A percentile compares a stretch with the other conserved stretches of the same genome.
Conservation (phyloP, 92 coral and sea anemone species). For the Porites lobata region DNA sequence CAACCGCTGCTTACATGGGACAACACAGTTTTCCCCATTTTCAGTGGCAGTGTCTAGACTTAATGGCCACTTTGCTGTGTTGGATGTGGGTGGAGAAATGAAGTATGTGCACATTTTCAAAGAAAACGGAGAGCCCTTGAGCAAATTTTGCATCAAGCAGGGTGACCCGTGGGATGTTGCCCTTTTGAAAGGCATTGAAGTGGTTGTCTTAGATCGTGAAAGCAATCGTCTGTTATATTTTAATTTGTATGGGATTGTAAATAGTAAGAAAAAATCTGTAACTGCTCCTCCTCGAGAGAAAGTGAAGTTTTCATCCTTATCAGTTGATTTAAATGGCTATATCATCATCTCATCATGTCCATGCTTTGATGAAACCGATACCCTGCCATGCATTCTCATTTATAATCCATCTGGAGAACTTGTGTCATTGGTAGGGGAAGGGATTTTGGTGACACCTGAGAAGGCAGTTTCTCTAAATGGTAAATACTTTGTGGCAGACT, state of each 20-base stretch:
- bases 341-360: slow-evolving; percentile 26
- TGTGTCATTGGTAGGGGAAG: slow-evolving; percentile 5
- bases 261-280: not conserved
- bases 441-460: not conserved
- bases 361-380: slow-evolving; percentile 2
- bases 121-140: slow-evolving; percentile 21
- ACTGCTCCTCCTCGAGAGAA: slow-evolving; percentile 8
- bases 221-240: slow-evolving; percentile 30
- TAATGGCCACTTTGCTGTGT: slow-evolving; percentile 22
- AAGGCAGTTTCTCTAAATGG: slow-evolving; percentile 27
- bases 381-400: slow-evolving; percentile 9
- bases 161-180: slow-evolving; percentile 40
- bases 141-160: slow-evolving; percentile 13
- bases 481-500: slow-evolving; percentile 28
- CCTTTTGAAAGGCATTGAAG: slow-evolving; percentile 4
- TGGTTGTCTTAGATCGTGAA: slow-evolving; percentile 24
- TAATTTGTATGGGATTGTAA: slow-evolving; percentile 20
- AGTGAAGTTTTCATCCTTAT: slow-evolving; percentile 29
- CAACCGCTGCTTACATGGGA: not conserved
- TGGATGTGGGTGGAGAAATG: slow-evolving; percentile 17
- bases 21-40: slow-evolving; percentile 8
- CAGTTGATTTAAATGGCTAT: slow-evolving; percentile 31
- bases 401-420: slow-evolving; percentile 21
- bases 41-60: slow-evolving; percentile 24
- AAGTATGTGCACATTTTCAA: slow-evolving; percentile 28